Percentiles rank a stretch among this genome's conserved stretches.
phyloP scores from a whole-genome alignment of 2,797 vertebrate species.

The Rhinella marina region DNA sequence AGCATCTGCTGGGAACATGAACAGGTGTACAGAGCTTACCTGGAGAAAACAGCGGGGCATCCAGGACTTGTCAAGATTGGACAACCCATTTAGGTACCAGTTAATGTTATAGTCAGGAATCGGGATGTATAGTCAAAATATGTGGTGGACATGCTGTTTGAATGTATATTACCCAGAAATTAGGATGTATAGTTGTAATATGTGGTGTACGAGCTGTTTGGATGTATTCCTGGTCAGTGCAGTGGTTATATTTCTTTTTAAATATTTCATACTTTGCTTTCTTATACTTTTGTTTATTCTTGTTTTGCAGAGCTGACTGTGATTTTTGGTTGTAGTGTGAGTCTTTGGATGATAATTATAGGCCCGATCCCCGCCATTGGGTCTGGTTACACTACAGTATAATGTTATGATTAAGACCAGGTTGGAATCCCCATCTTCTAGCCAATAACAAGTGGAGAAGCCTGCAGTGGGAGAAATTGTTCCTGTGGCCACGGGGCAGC shows the following conservation, averaged over 20 bases:
- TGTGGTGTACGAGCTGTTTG: no score
- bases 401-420: conserved; percentile 56
- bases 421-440: conserved; percentile 53
- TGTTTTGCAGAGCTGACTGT: conserved; percentile 37
- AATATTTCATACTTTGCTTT: background rate
- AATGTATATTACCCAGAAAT: background rate
- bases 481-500: conserved; percentile 50
- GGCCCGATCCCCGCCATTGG: conserved; percentile 41
- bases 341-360: conserved; percentile 60
- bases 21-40: no score
- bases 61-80: no score
- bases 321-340: conserved; percentile 29
- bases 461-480: conserved; percentile 55
- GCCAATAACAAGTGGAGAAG: conserved; percentile 51
- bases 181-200: no score
- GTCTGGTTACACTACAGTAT: conserved; percentile 56
- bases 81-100: no score
- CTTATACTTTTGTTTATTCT: background rate
- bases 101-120: no score
- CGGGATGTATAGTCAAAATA: no score
- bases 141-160: no score
- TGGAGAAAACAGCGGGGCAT: no score
- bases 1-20: no score
- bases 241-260: background rate
- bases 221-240: background rate